These are phyloP conservation scores for Chrysogorgia sp. DNA, from an alignment of 92 coral and sea anemone species.

Conservation along the genomic window DNA sequence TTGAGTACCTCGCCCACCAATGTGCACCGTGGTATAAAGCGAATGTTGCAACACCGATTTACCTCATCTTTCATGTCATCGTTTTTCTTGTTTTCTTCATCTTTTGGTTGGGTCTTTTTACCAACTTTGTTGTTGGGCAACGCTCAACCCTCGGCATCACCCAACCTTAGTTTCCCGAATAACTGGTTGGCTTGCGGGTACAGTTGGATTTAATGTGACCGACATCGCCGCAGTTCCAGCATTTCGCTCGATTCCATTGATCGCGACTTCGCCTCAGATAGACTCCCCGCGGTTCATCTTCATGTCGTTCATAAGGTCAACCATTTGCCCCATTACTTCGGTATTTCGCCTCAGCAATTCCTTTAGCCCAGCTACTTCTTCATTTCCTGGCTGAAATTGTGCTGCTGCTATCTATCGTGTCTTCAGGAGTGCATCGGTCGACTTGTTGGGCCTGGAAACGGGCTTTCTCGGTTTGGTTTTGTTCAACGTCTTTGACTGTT, in stretches of 20 bases:
- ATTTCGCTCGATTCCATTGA: not conserved
- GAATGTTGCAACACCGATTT: slow-evolving; percentile 1
- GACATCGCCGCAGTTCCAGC: slow-evolving; percentile 3
- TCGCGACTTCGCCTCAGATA: not conserved
- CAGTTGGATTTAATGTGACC: slow-evolving; percentile 5
- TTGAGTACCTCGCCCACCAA: not conserved
- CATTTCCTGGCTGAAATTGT: too few relatives aligned
- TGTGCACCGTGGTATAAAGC: not conserved
- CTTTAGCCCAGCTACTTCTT: not conserved
- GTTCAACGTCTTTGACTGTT: too few relatives aligned
- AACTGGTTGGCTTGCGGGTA: not conserved
- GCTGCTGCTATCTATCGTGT: too few relatives aligned
- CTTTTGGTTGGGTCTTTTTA: too few relatives aligned
- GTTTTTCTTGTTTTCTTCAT: not conserved
- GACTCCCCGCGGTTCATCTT: not conserved
- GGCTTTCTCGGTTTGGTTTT: too few relatives aligned
- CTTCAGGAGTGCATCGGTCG: too few relatives aligned
- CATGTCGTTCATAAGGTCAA: not conserved
- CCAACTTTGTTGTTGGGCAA: too few relatives aligned
- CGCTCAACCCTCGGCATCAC: not conserved
- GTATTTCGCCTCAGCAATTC: not conserved
- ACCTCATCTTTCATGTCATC: not conserved
- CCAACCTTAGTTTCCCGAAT: not conserved
- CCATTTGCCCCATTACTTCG: slow-evolving; percentile 1
- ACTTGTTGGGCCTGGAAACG: too few relatives aligned